A percentile compares a stretch with the other conserved stretches of the same genome.
phyloP scores from a whole-genome alignment of 2,113 vertebrate genomes.

The Ameiurus melas region DNA sequence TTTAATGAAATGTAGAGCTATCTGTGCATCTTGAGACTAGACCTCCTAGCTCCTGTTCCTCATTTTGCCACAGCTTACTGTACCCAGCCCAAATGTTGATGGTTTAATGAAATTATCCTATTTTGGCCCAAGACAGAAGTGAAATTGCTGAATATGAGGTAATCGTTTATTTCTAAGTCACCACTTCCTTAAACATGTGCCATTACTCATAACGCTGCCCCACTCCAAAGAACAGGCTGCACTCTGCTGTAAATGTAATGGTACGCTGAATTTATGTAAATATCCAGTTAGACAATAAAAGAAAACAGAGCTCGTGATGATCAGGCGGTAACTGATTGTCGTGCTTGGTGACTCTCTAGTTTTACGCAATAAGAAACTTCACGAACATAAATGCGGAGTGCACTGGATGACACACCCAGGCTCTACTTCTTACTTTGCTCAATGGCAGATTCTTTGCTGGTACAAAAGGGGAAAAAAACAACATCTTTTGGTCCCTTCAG shows the following conservation, averaged over 20 bases:
- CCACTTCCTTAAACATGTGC: slow-evolving; percentile 69
- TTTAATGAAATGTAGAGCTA: background rate
- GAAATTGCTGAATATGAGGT: slow-evolving; percentile 73
- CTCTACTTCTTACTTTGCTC: background rate
- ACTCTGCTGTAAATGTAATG: slow-evolving; percentile 37
- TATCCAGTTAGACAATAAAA: slow-evolving; percentile 26
- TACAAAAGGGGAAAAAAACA: background rate
- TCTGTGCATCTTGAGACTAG: slow-evolving; percentile 37
- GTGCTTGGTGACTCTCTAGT: background rate
- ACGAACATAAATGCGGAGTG: background rate
- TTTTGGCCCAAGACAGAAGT: slow-evolving; percentile 71
- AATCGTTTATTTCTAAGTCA: slow-evolving; percentile 73
- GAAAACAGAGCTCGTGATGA: slow-evolving; percentile 30
- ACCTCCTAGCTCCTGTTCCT: slow-evolving; percentile 39
- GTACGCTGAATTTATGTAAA: slow-evolving; percentile 42
- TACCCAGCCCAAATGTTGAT: slow-evolving; percentile 44
- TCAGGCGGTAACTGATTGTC: background rate
- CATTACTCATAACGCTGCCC: slow-evolving; percentile 51
- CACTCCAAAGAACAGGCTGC: slow-evolving; percentile 43
- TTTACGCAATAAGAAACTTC: background rate
- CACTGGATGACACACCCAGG: background rate
- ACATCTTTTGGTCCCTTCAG: background rate
- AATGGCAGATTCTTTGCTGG: background rate
- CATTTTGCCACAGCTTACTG: slow-evolving; percentile 19
- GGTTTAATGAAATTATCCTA: slow-evolving; percentile 63